Conservation (phyloP, 2,797 vertebrate genomes). For the Naso thynnoides region DNA sequence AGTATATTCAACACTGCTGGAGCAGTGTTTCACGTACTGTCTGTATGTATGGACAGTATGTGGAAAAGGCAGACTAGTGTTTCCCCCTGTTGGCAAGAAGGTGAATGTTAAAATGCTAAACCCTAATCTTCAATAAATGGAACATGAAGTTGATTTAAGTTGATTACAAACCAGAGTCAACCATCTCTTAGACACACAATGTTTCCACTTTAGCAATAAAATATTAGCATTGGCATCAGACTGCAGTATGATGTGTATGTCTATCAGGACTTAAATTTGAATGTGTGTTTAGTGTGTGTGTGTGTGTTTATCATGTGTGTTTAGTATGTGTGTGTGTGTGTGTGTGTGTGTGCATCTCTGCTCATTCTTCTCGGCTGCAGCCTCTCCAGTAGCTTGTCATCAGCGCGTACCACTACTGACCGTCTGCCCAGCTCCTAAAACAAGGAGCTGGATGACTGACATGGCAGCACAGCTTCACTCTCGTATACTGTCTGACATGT, state of each 20-base stretch:
- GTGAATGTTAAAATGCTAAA: conserved; percentile 27
- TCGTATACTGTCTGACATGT: conserved; percentile 37
- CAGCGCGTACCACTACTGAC: conserved; percentile 63
- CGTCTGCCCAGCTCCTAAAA: conserved; percentile 63
- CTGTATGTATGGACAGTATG: not conserved
- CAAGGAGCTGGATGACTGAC: conserved; percentile 69
- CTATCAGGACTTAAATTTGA: conserved; percentile 32
- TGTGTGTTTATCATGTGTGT: conserved; percentile 2
- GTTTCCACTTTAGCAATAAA: conserved; percentile 56
- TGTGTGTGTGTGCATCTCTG: conserved; percentile 43
- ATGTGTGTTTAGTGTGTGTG: conserved; percentile 31
- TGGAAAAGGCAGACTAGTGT: conserved; percentile 41
- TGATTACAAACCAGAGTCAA: conserved; percentile 40
- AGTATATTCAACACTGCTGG: not conserved
- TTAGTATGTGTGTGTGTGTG: conserved; percentile 30
- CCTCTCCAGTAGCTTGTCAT: conserved; percentile 75
- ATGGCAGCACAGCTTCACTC: conserved; percentile 56
- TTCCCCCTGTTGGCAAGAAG: conserved; percentile 70
- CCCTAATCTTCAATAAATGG: conserved; percentile 17
- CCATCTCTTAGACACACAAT: conserved; percentile 22
- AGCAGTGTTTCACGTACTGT: not conserved
- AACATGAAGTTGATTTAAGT: conserved; percentile 24
- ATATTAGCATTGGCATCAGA: conserved; percentile 55
- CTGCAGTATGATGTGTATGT: conserved; percentile 49
- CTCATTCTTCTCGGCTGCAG: conserved; percentile 56